Evolutionary conservation across 2,113 vertebrate species (phyloP).

Genomic region (Siphamia tubifer): DNA sequence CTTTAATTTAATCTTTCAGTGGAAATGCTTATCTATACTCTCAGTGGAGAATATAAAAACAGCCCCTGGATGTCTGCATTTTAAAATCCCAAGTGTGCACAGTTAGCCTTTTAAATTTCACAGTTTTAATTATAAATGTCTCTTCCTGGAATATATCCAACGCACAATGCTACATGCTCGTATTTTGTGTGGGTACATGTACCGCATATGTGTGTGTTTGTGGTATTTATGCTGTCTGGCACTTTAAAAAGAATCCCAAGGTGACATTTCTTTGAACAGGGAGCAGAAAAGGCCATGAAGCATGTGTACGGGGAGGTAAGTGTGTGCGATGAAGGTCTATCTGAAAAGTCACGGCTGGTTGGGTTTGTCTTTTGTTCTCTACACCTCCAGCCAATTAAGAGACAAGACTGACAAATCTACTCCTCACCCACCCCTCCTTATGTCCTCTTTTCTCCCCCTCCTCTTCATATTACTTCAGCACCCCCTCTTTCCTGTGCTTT

Average conservation of each 20-base stretch:
- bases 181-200: neutral
- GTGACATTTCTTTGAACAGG: conserved; percentile 69
- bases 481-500: conserved; percentile 9
- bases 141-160: conserved; percentile 27
- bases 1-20: conserved; percentile 26
- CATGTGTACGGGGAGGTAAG: conserved; percentile 2
- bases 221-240: conserved; percentile 45
- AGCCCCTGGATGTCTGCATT: conserved; percentile 60
- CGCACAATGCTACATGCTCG: neutral
- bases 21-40: conserved; percentile 47
- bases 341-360: conserved; percentile 71
- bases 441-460: conserved; percentile 14
- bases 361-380: conserved; percentile 66
- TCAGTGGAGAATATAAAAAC: conserved; percentile 37
- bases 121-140: conserved; percentile 48
- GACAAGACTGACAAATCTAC: conserved; percentile 73
- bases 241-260: conserved; percentile 62
- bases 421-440: conserved; percentile 26
- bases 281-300: conserved; percentile 29
- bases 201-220: neutral
- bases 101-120: conserved; percentile 47
- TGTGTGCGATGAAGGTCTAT: conserved; percentile 45
- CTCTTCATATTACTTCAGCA: conserved; percentile 22
- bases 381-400: conserved; percentile 73
- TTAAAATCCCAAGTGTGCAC: conserved; percentile 49